phyloP scores from a whole-genome alignment of 2,113 vertebrate species.

The Crypturellus undulatus region DNA sequence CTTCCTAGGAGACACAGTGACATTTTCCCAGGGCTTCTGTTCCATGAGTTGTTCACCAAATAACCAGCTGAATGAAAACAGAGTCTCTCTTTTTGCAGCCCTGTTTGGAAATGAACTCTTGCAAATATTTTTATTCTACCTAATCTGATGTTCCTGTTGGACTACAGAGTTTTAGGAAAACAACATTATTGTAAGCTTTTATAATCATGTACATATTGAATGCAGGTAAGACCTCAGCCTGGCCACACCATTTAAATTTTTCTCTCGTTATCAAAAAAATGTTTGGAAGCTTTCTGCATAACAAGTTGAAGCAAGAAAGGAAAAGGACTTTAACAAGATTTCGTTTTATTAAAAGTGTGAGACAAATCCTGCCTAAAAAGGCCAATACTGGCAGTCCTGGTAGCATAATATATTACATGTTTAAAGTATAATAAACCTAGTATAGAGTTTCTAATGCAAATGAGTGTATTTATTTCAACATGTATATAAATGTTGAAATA shows the following conservation, averaged over 20 bases:
- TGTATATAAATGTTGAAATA: background rate
- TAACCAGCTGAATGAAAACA: background rate
- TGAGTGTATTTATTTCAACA: background rate
- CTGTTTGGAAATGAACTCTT: background rate
- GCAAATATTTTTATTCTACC: background rate
- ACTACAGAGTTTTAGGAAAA: slow-evolving; percentile 4
- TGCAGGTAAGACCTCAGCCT: background rate
- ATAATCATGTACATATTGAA: background rate
- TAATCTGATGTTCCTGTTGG: background rate
- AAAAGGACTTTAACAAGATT: background rate
- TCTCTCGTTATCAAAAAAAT: background rate
- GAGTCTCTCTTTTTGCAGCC: background rate
- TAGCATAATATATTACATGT: background rate
- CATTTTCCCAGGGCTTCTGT: background rate
- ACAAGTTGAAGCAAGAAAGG: background rate
- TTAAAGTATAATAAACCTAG: background rate
- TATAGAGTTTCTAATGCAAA: background rate
- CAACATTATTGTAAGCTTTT: background rate
- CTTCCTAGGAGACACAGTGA: background rate
- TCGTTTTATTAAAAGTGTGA: background rate
- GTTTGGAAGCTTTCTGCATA: background rate
- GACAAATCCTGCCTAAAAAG: background rate
- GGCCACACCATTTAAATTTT: background rate
- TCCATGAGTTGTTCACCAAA: background rate
- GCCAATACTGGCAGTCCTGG: background rate